Conservation (phyloP, 2,113 vertebrate species). For the Heliornis fulica region DNA sequence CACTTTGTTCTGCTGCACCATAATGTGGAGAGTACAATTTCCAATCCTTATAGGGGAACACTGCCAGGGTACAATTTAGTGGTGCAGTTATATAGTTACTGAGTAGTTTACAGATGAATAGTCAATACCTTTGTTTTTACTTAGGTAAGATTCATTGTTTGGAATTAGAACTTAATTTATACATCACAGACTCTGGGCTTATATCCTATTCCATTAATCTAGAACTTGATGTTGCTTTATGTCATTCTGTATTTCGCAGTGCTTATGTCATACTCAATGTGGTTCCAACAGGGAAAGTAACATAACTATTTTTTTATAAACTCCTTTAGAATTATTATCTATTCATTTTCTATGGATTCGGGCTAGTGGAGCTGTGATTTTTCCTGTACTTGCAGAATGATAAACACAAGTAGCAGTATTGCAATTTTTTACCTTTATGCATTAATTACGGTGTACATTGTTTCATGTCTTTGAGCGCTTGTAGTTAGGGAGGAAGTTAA, state of each 20-base stretch:
- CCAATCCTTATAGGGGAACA: not conserved
- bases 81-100: not conserved
- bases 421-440: not conserved
- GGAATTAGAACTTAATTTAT: not conserved
- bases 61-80: not conserved
- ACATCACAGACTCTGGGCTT: not conserved
- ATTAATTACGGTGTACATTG: not conserved
- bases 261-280: not conserved
- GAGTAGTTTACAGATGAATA: not conserved
- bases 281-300: not conserved
- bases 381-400: not conserved
- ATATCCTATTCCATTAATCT: not conserved
- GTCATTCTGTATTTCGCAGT: not conserved
- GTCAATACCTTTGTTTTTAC: not conserved
- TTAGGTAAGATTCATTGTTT: not conserved
- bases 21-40: not conserved
- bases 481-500: not conserved
- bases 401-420: not conserved
- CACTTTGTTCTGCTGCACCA: not conserved
- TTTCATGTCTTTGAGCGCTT: not conserved
- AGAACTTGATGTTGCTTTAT: not conserved
- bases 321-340: not conserved
- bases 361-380: not conserved
- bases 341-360: not conserved
- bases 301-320: not conserved